Conservation (phyloP, 2,113 vertebrate genomes). For the Lonchura striata region DNA sequence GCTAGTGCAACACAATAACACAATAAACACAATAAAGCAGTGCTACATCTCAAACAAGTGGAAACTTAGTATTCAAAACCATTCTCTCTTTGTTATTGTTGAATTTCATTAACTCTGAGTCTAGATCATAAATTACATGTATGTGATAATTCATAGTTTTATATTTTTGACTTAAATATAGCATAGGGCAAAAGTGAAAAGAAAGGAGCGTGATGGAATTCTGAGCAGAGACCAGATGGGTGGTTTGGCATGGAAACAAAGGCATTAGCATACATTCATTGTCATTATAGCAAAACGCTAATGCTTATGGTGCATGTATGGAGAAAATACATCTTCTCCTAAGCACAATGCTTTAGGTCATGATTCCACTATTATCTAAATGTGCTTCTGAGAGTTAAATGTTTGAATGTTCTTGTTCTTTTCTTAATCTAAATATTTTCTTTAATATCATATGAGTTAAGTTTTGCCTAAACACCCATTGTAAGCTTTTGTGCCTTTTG, state of each 20-base stretch:
- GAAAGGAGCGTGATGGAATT: background rate
- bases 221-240: constrained; percentile 16
- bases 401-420: background rate
- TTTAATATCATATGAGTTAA: background rate
- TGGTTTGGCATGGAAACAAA: constrained; percentile 28
- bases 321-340: background rate
- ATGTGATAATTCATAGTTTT: background rate
- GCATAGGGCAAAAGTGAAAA: background rate
- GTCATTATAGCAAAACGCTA: background rate
- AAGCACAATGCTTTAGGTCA: background rate
- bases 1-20: background rate
- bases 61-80: constrained; percentile 6
- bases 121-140: background rate
- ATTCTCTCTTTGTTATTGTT: background rate
- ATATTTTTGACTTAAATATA: background rate
- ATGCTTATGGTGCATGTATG: background rate
- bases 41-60: background rate
- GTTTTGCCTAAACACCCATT: background rate
- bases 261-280: background rate
- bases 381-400: background rate
- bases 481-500: background rate
- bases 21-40: background rate
- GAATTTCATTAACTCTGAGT: background rate
- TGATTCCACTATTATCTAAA: background rate
- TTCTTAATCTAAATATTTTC: background rate